Base-by-base conservation (phyloP, 2,113 vertebrate species). In the Dasyurus viverrinus region DNA sequence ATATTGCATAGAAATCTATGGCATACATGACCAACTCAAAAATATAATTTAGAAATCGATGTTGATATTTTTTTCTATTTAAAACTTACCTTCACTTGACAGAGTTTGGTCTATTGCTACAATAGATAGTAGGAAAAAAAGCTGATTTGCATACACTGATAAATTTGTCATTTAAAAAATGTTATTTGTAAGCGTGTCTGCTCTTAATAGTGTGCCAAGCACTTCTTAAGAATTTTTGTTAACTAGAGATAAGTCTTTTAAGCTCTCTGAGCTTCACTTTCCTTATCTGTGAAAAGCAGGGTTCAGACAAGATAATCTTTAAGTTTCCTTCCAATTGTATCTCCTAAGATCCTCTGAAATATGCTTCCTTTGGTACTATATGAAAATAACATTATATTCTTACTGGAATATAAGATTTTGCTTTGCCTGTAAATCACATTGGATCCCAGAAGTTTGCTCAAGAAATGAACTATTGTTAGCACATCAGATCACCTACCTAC, bases 41-140 rank as follows among this genome's bases (percentile, higher is more conserved):
- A 84, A 42, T 22, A 84, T 84, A n/a, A 19, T 84, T 68, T 48
- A 26, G 47, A 19, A 48, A 57, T 92, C 55, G 36, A 36, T 36
- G 36, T 89, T 23, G 25, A 50, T 50, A 10, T 42, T 16, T 90
- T 93, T 93, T 93, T 92, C 42, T 94, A 19, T 91, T 94, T 90
- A 91, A 93, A 97, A 92, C 12, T 92, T 53, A 93, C 14, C 47
- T 84, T 95, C 92, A 84, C 0, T 84, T 96, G 47, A 92, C 8
- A 53, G 50, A 0, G 9, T 60, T 42, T 89, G 90, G 52, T 90
- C 3, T 96, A 47, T 91, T 94, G 68, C 53, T 95, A n/a, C 14
- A 89, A 90, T 19, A 55, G 48, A 84, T 54, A 93, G 24, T 52
- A 48, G 36, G 10, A 26, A 68, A 68, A 68, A 68, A 68, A 36